Evolutionary conservation across 2,888 invertebrate species (phyloP).

Genomic region (Scelioninae gen. 1): DNA sequence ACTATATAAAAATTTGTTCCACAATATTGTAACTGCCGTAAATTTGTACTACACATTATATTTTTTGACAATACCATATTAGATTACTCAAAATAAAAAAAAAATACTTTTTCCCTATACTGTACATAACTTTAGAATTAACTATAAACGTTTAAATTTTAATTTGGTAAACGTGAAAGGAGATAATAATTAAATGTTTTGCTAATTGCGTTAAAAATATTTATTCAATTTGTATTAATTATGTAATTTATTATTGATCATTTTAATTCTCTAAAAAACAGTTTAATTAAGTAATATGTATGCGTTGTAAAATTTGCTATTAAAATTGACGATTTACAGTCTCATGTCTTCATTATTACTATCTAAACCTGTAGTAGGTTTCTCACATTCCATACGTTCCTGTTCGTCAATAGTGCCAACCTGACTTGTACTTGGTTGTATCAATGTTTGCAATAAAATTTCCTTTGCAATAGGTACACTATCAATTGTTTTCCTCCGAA

Average conservation of each 20-base stretch:
- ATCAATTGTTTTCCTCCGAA: constrained; percentile 75
- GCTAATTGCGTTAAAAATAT: neutral
- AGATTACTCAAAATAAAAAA: no score
- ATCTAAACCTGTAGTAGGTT: constrained; percentile 26
- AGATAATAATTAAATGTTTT: no score
- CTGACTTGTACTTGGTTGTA: constrained; percentile 75
- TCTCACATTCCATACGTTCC: neutral
- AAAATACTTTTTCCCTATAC: no score
- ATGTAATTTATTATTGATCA: neutral
- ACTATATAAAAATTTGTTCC: no score
- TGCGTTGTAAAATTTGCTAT: constrained; percentile 7
- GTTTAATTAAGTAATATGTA: neutral
- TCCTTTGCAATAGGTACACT: constrained; percentile 72
- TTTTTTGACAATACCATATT: no score
- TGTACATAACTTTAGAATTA: no score
- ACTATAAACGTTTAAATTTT: no score
- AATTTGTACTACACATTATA: no score
- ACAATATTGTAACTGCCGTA: no score
- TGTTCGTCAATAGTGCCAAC: neutral
- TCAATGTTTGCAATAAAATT: constrained; percentile 72
- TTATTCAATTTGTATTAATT: neutral
- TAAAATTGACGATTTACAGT: constrained; percentile 39
- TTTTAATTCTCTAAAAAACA: constrained; percentile 19
- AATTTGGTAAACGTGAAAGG: no score
- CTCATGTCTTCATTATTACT: constrained; percentile 26